Evolutionary conservation across 2,888 invertebrate genomes (phyloP).

Genomic region (Entomobrya multifasciata): DNA sequence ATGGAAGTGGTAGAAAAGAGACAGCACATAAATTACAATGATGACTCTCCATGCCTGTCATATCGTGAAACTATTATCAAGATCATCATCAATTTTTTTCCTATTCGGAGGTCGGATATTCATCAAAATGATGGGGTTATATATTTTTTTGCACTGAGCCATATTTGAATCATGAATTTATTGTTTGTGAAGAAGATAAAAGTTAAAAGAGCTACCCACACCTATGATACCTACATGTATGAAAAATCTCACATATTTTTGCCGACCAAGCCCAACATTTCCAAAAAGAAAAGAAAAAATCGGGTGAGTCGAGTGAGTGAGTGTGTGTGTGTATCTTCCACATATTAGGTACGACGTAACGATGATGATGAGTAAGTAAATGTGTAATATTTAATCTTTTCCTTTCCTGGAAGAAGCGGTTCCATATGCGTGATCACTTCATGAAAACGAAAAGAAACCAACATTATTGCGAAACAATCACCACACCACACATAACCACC

Average conservation of each 20-base stretch:
- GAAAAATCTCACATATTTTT: neutral
- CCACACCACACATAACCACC: slow-evolving; percentile 20
- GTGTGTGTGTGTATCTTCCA: neutral
- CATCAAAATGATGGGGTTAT: slow-evolving; percentile 3
- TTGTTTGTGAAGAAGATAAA: neutral
- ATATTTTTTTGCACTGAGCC: slow-evolving; percentile 6
- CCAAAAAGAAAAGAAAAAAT: no score
- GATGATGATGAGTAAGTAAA: slow-evolving; percentile 46
- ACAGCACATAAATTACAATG: no score
- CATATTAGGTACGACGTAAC: slow-evolving; percentile 27
- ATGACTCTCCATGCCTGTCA: slow-evolving; percentile 24
- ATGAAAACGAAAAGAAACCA: no score
- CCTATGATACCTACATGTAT: no score
- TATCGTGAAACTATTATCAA: neutral
- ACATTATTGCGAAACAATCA: neutral
- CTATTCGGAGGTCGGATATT: slow-evolving; percentile 46
- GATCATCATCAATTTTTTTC: slow-evolving; percentile 17
- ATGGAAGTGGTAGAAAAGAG: no score
- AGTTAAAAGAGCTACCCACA: neutral
- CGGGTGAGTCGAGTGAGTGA: no score
- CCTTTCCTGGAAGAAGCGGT: slow-evolving; percentile 59
- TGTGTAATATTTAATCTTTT: slow-evolving; percentile 62
- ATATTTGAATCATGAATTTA: slow-evolving; percentile 4
- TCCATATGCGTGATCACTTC: neutral
- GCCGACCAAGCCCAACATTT: slow-evolving; percentile 47